Evolutionary conservation across 2,888 invertebrate species (phyloP), one percentile per base, ranked within the genome.

Genomic region (Ochropacha duplaris): DNA sequence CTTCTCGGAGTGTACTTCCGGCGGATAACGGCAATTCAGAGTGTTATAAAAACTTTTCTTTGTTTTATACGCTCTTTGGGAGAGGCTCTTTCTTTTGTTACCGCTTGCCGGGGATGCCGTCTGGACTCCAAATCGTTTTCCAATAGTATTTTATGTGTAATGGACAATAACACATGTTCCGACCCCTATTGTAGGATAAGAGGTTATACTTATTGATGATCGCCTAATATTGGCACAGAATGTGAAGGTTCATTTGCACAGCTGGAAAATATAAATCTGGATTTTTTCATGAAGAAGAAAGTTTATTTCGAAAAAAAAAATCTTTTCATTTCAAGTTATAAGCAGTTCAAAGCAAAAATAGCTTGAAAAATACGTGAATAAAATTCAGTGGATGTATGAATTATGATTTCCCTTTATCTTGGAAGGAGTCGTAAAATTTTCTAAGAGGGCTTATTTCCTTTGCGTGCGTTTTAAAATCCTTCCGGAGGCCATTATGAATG

Each of bases 101-200:
- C 44, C 44, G 44, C 44, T 44, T 19, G 19, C 44, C 44, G 69
- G 67, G 71, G 76, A 72, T 72, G 65, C 66, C 79, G 81, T 82
- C 84, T 81, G 82, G 83, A 79, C 78, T 75, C 73, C 75, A 82
- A 89, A 90, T 90, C 86, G 90, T 89, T 90, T 90, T 88, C 89
- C 88, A 75, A 90, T 90, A 90, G 77, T 81, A 83, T 84, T 87
- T 82, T 85, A 82, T 86, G 79, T 82, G 84, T 87, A 86, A 87
- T 84, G 85, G 86, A 86, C 83, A 87, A 86, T 88, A 86, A 88
- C 86, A 84, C 80, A 83, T 76, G 84, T 72, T 76, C 69, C 69
- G 60, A 75, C 71, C 78, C 76, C 76, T 75, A 72, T 79, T 75
- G 72, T 68, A 71, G 64, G 72, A 72, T 44, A 44, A 44, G 44